Base-by-base conservation (phyloP, 1,140 invertebrate species). In the Myzus persicae region DNA sequence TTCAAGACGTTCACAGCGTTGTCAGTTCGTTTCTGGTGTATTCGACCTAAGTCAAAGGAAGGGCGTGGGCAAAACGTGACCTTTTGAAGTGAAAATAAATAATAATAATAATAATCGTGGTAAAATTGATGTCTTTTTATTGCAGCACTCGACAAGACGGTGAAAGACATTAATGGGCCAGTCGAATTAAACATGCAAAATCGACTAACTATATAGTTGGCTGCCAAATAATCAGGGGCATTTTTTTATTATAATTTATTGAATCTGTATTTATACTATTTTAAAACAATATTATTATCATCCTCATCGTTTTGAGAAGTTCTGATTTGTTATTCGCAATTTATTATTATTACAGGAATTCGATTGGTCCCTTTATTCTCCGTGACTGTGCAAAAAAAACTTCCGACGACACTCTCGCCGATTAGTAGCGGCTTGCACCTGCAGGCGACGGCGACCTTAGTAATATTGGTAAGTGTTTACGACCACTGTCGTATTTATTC, bases 141-240 rank as follows among this genome's bases (percentile, higher is more conserved):
- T 31, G 85, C 42, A 4, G 11, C 26, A 38, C 38, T 46, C 31
- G 44, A 87, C 31, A 42, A 14, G 6, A 51, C 20, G 48, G 31
- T 20, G 7, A 88, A n/a, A 88, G 2, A 88, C 18, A 36, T 31
- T 85, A 44, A 85, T 31, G 26, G 24, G 26, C 11, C 5, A 88
- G 48, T 88, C n/a, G 44, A 88, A 88, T 88, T 46, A 88, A n/a
- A 44, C 44, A 46, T 22, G 85, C 38, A 46, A 88, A 46, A 88
- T 88, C 31, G 44, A 46, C 14, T n/a, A 76, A n/a, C 44, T 22
- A 51, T 51, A 51, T 51, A 36, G n/a, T 87, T 44, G n/a, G 18
- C 7, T 22, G 31, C 1, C 46, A 48, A 88, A 87, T 44, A 14
- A 26, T 48, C 44, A 20, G 18, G 31, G 2, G n/a, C 22, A 1